Evolutionary conservation across 2,888 invertebrate species (phyloP).

Genomic region (Phania funesta): DNA sequence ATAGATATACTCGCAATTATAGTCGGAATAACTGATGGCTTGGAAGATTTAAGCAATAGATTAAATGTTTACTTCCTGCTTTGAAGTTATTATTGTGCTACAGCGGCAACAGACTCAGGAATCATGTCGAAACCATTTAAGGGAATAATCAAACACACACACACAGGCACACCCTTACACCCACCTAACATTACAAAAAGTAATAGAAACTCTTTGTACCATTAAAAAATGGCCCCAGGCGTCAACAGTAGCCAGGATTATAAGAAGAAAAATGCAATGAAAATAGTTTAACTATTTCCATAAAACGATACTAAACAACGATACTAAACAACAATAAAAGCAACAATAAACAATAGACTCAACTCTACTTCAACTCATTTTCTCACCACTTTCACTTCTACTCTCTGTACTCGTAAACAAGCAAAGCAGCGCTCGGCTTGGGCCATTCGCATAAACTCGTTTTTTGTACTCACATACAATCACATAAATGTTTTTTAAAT

Average conservation of each 20-base stretch:
- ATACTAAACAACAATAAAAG: not conserved
- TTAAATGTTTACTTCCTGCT: conserved; percentile 25
- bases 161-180: not conserved
- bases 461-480: not conserved
- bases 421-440: not conserved
- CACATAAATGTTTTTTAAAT: not conserved
- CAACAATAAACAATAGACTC: not conserved
- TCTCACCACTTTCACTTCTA: not conserved
- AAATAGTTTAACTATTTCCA: conserved; percentile 44
- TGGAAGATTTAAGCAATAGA: not conserved
- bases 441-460: not conserved
- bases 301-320: conserved; percentile 32
- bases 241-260: too few species aligned
- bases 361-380: not conserved
- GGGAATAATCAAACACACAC: not conserved
- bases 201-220: conserved; percentile 34
- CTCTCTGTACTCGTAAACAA: not conserved
- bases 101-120: not conserved
- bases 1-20: not conserved
- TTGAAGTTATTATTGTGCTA: not conserved
- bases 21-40: not conserved
- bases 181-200: not conserved
- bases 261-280: conserved; percentile 41
- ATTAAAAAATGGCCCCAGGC: conserved; percentile 50
- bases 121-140: conserved; percentile 27